A percentile compares a stretch with the other conserved stretches of the same genome.
phyloP scores from a whole-genome alignment of 2,888 invertebrate species.

The Melinaea menophilus region DNA sequence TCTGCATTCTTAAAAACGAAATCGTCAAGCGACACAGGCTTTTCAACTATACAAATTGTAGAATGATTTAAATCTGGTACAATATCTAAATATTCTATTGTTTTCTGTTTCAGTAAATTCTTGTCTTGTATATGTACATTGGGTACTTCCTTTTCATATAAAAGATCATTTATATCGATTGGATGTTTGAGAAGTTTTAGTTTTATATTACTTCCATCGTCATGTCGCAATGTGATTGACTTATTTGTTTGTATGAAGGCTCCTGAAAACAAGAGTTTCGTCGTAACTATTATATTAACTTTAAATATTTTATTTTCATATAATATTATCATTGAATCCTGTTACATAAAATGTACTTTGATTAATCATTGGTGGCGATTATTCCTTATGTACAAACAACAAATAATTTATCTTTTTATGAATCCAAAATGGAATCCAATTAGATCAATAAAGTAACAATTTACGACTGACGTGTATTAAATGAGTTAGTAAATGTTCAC shows the following conservation, averaged over 20 bases:
- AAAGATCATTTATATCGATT: slow-evolving; percentile 46
- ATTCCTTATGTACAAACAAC: no score
- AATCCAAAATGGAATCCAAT: no score
- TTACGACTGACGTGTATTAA: no score
- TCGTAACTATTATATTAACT: no score
- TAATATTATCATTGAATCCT: no score
- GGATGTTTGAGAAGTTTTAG: slow-evolving; percentile 51
- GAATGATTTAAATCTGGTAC: neutral
- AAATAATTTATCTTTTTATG: no score
- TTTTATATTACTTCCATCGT: slow-evolving; percentile 49
- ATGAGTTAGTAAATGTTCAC: no score
- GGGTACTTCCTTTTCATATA: slow-evolving; percentile 38
- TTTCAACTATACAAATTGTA: slow-evolving; percentile 41
- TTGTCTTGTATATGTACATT: slow-evolving; percentile 13
- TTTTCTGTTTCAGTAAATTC: slow-evolving; percentile 10
- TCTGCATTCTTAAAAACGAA: slow-evolving; percentile 35
- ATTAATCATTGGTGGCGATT: no score
- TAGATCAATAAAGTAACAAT: no score
- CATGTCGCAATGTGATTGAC: slow-evolving; percentile 49
- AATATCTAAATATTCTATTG: neutral
- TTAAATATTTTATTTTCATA: no score
- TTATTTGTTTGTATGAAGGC: slow-evolving; percentile 51
- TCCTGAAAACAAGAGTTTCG: slow-evolving; percentile 51
- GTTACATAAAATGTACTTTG: no score
- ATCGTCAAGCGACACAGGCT: slow-evolving; percentile 48